Base-by-base conservation (phyloP, 2,113 vertebrate species). In the Camelus dromedarius region DNA sequence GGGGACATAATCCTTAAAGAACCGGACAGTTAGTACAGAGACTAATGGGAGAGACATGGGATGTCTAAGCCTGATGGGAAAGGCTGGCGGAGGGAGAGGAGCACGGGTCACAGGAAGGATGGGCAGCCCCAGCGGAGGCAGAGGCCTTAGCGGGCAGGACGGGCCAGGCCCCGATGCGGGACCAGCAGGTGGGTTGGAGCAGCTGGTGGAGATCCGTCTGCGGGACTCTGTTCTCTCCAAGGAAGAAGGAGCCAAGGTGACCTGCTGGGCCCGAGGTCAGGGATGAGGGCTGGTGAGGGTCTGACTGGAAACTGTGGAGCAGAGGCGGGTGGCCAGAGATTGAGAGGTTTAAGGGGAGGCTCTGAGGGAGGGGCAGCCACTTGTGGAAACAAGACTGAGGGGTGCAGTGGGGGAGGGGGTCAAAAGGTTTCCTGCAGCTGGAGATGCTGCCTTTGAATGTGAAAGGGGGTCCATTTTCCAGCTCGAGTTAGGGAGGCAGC, bases 401-500 rank as follows among this genome's bases (percentile, higher is more conserved):
- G 28, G 28, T 2, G 30, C 26, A 15, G 20, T 75, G 15, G 72
- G 1, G 19, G 30, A 14, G 3, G 6, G 13, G 2, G 9, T 22
- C 19, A 8, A 10, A 67, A 56, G 50, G 35, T 8, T 6, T 28
- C 64, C 38, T 42, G 38, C 38, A 42, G 38, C 38, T 42, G 38
- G 52, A 60, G 64, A 22, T 0, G 35, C 14, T 8, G 0, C n/a
- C 52, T 60, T 46, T 22, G 73, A 46, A 38, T 14, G 5, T 14
- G 77, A 5, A 4, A 50, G 22, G 64, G 15, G 52, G 18, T 28
- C 18, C 7, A 2, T 26, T 13, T 60, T 19, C 32, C 38, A 35
- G 66, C 38, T 70, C 52, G 6, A 0, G 1, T 0, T 4, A 11
- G 16, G 30, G 22, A 72, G 22, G 52, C 66, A n/a, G 22, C 5